Conservation (phyloP, 2,797 vertebrate species). For the Phataginus tetradactyla region DNA sequence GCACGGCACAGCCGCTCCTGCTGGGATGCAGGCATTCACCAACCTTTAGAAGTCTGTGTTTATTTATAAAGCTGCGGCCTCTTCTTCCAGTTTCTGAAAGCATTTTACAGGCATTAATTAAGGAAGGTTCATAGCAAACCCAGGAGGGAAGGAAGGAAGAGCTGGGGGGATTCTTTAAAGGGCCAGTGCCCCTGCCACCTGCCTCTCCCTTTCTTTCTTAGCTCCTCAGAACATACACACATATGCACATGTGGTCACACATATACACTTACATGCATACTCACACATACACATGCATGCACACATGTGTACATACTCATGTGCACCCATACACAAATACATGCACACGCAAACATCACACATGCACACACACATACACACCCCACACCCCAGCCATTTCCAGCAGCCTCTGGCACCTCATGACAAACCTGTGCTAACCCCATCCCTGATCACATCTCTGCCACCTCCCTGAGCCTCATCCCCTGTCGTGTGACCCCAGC, state of each 20-base stretch:
- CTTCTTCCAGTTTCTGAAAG: constrained; percentile 45
- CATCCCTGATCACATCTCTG: neutral
- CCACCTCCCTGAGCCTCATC: neutral
- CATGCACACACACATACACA: fast-evolving
- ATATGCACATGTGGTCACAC: fast-evolving
- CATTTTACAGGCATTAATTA: constrained; percentile 61
- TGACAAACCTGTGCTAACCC: neutral
- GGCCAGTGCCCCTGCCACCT: neutral
- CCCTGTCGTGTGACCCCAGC: neutral
- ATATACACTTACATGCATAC: neutral
- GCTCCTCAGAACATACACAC: neutral
- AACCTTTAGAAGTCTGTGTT: constrained; percentile 52
- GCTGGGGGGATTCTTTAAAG: neutral
- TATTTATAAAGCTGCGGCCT: constrained; percentile 66
- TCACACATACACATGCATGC: too few species aligned
- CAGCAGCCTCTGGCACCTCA: neutral
- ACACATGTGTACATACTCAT: fast-evolving
- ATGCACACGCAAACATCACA: too few species aligned
- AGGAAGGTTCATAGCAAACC: constrained; percentile 38
- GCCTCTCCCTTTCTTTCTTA: neutral
- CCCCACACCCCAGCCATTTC: too few species aligned
- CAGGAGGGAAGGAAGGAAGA: neutral
- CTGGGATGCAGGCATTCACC: neutral
- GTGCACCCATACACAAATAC: fast-evolving
- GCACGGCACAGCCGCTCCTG: neutral